Evolutionary conservation across 2,888 invertebrate genomes (phyloP).

Genomic region (Drosophila atripex): DNA sequence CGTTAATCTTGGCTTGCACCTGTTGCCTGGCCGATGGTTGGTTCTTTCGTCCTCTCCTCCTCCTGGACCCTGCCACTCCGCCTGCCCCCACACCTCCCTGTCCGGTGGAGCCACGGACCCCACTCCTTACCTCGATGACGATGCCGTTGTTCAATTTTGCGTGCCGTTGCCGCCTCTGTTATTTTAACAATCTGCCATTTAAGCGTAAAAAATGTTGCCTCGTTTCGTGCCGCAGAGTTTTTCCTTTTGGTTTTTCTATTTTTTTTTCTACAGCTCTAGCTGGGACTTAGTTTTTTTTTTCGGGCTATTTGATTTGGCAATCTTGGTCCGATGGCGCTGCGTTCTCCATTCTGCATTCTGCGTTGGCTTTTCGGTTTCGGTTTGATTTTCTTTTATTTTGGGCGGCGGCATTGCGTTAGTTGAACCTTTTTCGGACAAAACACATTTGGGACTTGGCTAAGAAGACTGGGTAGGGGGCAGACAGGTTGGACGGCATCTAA

Average conservation of each 20-base stretch:
- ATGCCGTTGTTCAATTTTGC: constrained; percentile 78
- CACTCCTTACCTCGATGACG: constrained; percentile 18
- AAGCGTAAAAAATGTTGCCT: constrained; percentile 81
- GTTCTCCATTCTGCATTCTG: constrained; percentile 66
- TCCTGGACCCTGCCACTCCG: constrained; percentile 22
- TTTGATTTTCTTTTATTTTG: constrained; percentile 33
- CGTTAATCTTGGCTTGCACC: constrained; percentile 77
- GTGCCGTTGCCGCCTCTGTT: constrained; percentile 79
- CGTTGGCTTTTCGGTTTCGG: constrained; percentile 43
- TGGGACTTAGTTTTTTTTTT: constrained; percentile 32
- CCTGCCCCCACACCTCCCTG: too few species aligned
- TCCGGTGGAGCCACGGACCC: constrained; percentile 17
- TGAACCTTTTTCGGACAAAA: constrained; percentile 65
- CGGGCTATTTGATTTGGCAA: constrained; percentile 77
- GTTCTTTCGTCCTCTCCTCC: constrained; percentile 36
- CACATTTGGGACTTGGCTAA: constrained; percentile 45
- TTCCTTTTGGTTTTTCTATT: constrained; percentile 32
- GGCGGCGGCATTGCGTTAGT: constrained; percentile 73
- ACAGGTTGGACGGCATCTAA: constrained; percentile 36
- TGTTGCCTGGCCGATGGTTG: constrained; percentile 50
- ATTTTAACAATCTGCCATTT: constrained; percentile 80
- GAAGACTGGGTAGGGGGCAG: constrained; percentile 27
- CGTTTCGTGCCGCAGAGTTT: constrained; percentile 77
- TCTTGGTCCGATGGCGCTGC: constrained; percentile 68
- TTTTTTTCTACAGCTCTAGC: constrained; percentile 19